phyloP scores from a whole-genome alignment of 2,113 vertebrate species.

The Tichodroma muraria region DNA sequence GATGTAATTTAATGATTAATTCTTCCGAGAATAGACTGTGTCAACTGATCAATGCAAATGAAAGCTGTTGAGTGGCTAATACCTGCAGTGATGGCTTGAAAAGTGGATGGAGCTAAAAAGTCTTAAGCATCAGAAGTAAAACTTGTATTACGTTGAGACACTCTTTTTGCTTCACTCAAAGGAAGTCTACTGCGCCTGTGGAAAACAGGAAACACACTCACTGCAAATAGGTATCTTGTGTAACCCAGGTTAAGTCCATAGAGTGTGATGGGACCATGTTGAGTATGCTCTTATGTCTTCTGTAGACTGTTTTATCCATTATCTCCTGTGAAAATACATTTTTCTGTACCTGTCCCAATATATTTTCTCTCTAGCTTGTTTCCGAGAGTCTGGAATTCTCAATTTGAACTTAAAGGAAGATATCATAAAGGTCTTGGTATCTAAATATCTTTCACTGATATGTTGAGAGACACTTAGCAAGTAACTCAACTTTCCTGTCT shows the following conservation, averaged over 20 bases:
- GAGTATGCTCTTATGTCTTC: background rate
- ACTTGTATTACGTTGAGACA: background rate
- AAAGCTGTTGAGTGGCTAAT: constrained; percentile 13
- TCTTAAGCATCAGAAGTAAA: background rate
- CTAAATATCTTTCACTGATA: background rate
- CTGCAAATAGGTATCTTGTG: background rate
- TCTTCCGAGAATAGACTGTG: background rate
- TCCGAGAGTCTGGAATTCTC: background rate
- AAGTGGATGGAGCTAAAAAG: background rate
- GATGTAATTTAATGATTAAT: constrained; percentile 34
- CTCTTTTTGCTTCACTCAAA: background rate
- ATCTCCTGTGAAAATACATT: background rate
- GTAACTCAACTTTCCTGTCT: background rate
- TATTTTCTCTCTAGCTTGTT: background rate
- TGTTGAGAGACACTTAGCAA: background rate
- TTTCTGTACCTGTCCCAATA: background rate
- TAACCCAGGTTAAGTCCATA: background rate
- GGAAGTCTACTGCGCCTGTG: background rate
- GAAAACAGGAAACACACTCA: background rate
- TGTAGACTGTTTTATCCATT: background rate
- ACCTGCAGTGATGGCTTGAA: background rate
- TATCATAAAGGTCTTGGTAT: background rate
- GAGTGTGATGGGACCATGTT: background rate
- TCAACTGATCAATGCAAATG: constrained; percentile 37
- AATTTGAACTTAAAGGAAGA: background rate